Conservation (phyloP, 2,113 vertebrate species). For the Corythaixoides concolor region DNA sequence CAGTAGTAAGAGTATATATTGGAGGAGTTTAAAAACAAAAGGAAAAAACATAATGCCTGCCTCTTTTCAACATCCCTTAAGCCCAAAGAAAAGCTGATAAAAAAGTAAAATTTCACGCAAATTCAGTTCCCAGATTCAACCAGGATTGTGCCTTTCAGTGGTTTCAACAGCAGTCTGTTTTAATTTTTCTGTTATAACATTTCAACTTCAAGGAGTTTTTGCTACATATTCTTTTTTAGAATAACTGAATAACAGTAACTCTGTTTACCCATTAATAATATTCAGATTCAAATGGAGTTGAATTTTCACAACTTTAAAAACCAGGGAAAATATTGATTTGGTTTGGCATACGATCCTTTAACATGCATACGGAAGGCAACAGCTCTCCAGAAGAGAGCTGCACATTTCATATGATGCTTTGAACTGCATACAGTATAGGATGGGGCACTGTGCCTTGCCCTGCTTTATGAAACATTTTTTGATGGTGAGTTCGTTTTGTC, state of each 20-base stretch:
- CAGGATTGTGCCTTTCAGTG: no score
- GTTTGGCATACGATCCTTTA: neutral
- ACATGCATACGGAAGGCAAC: neutral
- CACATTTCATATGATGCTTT: neutral
- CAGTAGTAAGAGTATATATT: neutral
- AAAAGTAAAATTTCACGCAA: neutral
- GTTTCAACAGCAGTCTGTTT: no score
- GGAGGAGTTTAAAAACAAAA: neutral
- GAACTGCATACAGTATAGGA: neutral
- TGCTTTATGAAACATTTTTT: neutral
- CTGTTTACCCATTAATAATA: neutral
- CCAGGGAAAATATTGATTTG: neutral
- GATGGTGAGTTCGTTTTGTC: neutral
- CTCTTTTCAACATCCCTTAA: neutral
- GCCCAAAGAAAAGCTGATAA: neutral
- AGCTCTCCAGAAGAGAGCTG: neutral
- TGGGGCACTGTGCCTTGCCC: neutral
- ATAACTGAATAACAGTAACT: no score
- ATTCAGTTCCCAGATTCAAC: no score
- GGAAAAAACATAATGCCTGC: neutral
- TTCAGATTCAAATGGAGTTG: neutral
- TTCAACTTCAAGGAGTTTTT: no score
- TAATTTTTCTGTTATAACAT: no score
- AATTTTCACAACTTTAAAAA: neutral
- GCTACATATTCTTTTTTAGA: no score